Conservation (phyloP, 2,888 invertebrate species). For the Melieria omissa region DNA sequence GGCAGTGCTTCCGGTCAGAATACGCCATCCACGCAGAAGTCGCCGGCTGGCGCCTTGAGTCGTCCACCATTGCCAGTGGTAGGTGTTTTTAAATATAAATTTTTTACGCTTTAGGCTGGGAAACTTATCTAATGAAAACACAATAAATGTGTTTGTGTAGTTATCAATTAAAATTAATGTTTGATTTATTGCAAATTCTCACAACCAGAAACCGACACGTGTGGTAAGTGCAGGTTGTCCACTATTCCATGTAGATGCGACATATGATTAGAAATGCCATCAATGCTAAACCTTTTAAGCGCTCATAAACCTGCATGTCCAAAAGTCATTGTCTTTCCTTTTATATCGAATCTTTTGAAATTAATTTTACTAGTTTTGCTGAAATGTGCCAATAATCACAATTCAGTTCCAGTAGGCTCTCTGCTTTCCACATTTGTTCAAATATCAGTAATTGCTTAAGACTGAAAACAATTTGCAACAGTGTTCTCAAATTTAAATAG, state of each 20-base stretch:
- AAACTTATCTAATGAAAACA: not conserved
- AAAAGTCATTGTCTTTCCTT: not conserved
- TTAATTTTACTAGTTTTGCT: too few relatives aligned
- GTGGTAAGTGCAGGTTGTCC: slow-evolving; percentile 56
- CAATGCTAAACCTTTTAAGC: not conserved
- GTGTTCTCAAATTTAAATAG: not conserved
- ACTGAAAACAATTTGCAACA: too few relatives aligned
- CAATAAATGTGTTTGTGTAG: not conserved
- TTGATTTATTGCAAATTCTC: slow-evolving; percentile 39
- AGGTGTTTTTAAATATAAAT: slow-evolving; percentile 56
- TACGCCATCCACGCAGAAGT: slow-evolving; percentile 65
- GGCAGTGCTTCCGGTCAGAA: slow-evolving; percentile 54
- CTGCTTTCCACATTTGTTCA: too few relatives aligned
- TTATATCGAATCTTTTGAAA: not conserved
- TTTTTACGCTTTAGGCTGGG: not conserved
- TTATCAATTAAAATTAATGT: slow-evolving; percentile 11
- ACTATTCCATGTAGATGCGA: slow-evolving; percentile 10
- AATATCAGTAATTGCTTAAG: too few relatives aligned
- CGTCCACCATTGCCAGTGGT: slow-evolving; percentile 81
- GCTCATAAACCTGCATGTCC: not conserved
- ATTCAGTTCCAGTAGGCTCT: too few relatives aligned
- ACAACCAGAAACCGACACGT: slow-evolving; percentile 58
- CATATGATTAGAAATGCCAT: not conserved
- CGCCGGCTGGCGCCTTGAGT: slow-evolving; percentile 69
- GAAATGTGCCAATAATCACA: too few relatives aligned